A percentile compares a stretch with the other conserved stretches of the same genome.
phyloP scores from a whole-genome alignment of 2,113 vertebrate species.

The Hippocampus abdominalis region DNA sequence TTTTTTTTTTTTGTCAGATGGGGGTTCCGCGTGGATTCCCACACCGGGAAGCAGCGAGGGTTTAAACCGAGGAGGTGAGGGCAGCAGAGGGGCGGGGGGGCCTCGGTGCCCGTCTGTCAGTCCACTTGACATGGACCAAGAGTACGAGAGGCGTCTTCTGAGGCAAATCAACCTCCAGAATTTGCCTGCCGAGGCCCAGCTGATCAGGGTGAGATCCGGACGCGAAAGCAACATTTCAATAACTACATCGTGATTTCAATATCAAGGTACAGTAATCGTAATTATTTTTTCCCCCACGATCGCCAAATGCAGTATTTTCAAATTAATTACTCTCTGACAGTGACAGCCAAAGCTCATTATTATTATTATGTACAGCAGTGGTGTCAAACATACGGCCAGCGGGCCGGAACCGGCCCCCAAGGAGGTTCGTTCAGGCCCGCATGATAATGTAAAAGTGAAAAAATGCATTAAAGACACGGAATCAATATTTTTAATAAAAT shows the following conservation, averaged over 20 bases:
- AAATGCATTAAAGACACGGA: too few species aligned
- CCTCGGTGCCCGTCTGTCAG: conserved; percentile 18
- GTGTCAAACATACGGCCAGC: too few species aligned
- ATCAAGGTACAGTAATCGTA: too few species aligned
- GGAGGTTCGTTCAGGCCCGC: too few species aligned
- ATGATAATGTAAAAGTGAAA: too few species aligned
- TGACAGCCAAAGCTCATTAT: too few species aligned
- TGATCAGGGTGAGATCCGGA: conserved; percentile 60
- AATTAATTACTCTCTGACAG: too few species aligned
- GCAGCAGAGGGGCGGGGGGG: conserved; percentile 33
- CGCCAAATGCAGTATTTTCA: background rate
- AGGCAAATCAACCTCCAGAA: conserved; percentile 81
- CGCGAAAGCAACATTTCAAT: background rate
- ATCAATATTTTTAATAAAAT: too few species aligned
- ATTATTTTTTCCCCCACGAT: background rate
- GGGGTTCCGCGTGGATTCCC: conserved; percentile 45
- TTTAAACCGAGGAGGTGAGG: conserved; percentile 45
- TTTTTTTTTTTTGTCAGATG: conserved; percentile 50
- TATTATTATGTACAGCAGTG: too few species aligned
- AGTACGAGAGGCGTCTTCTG: conserved; percentile 77
- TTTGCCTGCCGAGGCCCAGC: conserved; percentile 60
- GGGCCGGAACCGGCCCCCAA: too few species aligned
- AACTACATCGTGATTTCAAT: too few species aligned
- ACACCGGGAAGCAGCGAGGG: conserved; percentile 44
- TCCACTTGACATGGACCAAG: conserved; percentile 73